These are phyloP conservation scores for Drosophila prosaltans DNA, from an alignment of 1,140 invertebrate genomes.

Conservation along the genomic window DNA sequence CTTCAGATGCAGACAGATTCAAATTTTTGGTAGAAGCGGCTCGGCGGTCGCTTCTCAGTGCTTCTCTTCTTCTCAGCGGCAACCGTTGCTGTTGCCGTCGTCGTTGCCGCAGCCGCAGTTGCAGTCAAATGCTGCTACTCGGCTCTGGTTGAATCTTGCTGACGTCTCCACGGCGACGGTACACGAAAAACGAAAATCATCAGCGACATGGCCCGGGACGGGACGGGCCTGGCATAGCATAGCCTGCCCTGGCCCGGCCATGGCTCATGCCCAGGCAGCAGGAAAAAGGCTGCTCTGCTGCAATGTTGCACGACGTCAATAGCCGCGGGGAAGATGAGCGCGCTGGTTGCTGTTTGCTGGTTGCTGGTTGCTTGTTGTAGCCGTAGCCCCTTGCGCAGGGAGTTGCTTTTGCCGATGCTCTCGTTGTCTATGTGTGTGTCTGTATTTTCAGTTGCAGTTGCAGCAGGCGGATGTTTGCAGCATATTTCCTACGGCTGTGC, in stretches of 20 bases:
- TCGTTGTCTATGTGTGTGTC: constrained; percentile 36
- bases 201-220: constrained; percentile 52
- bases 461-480: constrained; percentile 82
- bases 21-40: constrained; percentile 77
- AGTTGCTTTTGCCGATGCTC: constrained; percentile 32
- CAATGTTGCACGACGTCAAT: constrained; percentile 78
- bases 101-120: constrained; percentile 13
- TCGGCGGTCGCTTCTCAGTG: constrained; percentile 44
- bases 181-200: constrained; percentile 61
- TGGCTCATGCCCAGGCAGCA: constrained; percentile 56
- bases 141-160: constrained; percentile 29
- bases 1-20: constrained; percentile 81
- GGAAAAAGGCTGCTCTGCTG: constrained; percentile 80
- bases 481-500: constrained; percentile 77
- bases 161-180: constrained; percentile 33
- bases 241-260: constrained; percentile 22
- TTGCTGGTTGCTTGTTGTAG: constrained; percentile 23
- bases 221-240: too few species aligned
- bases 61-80: constrained; percentile 32
- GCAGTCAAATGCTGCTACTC: constrained; percentile 14
- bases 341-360: constrained; percentile 42
- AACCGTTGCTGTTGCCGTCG: constrained; percentile 9
- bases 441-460: constrained; percentile 81
- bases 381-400: constrained; percentile 41
- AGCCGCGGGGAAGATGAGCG: constrained; percentile 77